phyloP scores from a whole-genome alignment of 1,140 invertebrate genomes.

The Pseudomyrmex pallidus region DNA sequence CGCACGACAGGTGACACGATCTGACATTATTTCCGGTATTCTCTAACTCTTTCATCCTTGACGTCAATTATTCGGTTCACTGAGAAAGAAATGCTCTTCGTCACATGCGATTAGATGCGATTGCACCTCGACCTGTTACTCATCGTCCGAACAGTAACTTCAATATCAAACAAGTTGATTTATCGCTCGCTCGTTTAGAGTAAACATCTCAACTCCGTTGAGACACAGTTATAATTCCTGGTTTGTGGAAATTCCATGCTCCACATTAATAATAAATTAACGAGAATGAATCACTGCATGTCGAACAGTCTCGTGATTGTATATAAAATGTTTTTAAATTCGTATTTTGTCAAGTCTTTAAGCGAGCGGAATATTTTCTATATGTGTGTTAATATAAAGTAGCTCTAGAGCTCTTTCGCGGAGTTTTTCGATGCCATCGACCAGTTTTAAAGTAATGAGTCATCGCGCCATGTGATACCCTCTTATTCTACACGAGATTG shows the following conservation, averaged over 20 bases:
- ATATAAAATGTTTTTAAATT: not conserved
- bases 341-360: not conserved
- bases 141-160: slow-evolving; percentile 23
- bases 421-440: slow-evolving; percentile 42
- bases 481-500: slow-evolving; percentile 14
- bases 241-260: not conserved
- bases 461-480: slow-evolving; percentile 39
- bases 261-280: not conserved
- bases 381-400: slow-evolving; percentile 24
- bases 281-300: not conserved
- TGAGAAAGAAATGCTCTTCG: slow-evolving; percentile 57
- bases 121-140: slow-evolving; percentile 50
- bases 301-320: not conserved
- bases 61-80: slow-evolving; percentile 65
- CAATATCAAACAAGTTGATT: slow-evolving; percentile 4
- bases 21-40: slow-evolving; percentile 63
- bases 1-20: slow-evolving; percentile 54
- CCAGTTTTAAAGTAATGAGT: slow-evolving; percentile 33
- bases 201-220: slow-evolving; percentile 14
- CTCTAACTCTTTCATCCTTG: slow-evolving; percentile 65
- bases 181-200: slow-evolving; percentile 3
- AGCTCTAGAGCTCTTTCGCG: slow-evolving; percentile 4
- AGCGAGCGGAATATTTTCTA: not conserved
- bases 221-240: too few species aligned
- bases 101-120: slow-evolving; percentile 40